Percentiles rank a stretch among this genome's conserved stretches.
Evolutionary conservation across 2,888 invertebrate species (phyloP).

Genomic region (Pristionchus exspectatus): DNA sequence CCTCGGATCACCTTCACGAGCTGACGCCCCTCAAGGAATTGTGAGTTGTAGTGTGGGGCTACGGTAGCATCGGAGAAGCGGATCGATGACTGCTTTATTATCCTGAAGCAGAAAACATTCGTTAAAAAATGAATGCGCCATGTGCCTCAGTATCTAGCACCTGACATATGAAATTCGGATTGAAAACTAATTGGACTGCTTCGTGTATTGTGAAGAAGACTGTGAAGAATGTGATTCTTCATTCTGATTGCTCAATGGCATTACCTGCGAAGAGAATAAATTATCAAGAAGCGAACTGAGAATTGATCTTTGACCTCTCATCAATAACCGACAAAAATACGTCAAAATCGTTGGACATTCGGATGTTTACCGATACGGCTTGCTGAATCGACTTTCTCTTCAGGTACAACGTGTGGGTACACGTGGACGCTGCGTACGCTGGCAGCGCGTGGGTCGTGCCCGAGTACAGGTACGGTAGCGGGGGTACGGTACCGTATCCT

Average conservation of each 20-base stretch:
- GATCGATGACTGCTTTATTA: background rate
- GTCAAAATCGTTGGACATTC: no score
- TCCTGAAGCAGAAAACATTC: background rate
- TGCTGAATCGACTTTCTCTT: conserved; percentile 85
- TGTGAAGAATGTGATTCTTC: no score
- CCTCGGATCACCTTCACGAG: conserved; percentile 93
- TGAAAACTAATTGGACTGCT: no score
- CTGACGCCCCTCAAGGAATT: conserved; percentile 19
- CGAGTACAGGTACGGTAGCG: conserved; percentile 88
- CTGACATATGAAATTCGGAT: no score
- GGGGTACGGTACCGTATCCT: conserved; percentile 3
- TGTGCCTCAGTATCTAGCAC: no score
- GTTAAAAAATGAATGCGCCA: no score
- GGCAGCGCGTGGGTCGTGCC: conserved; percentile 96
- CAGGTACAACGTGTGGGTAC: conserved; percentile 86
- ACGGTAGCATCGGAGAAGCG: conserved; percentile 82
- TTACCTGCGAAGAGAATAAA: no score
- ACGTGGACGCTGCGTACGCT: conserved; percentile 93
- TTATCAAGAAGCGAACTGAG: no score
- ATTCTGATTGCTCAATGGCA: no score
- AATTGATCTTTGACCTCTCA: background rate
- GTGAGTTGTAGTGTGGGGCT: conserved; percentile 84
- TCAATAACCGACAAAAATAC: no score
- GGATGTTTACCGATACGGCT: no score
- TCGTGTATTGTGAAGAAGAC: no score